Conservation (phyloP, 2,113 vertebrate species). For the Mystacornis crossleyi region DNA sequence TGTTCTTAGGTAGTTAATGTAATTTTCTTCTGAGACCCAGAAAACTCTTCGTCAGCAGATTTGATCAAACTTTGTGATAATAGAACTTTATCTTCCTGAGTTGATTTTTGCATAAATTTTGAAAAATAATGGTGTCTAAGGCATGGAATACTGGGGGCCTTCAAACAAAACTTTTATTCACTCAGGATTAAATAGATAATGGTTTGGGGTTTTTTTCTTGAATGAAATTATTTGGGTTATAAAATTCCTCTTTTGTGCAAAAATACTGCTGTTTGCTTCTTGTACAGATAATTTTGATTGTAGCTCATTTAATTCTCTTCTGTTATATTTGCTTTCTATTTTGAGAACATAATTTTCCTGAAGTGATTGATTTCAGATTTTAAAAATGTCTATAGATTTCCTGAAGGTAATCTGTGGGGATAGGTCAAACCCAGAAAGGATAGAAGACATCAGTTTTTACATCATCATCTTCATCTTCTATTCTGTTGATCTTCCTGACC, state of each 20-base stretch:
- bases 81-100: not conserved
- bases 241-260: not conserved
- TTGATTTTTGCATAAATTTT: not conserved
- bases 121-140: not conserved
- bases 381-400: not conserved
- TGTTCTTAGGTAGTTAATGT: not conserved
- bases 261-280: not conserved
- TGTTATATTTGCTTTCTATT: not conserved
- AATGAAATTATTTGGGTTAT: not conserved
- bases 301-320: not conserved
- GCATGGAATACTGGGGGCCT: not conserved
- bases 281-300: not conserved
- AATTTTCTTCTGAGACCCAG: not conserved
- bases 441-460: not conserved
- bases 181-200: not conserved
- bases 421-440: not conserved
- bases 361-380: not conserved
- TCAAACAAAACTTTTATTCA: not conserved
- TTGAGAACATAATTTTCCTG: not conserved
- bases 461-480: not conserved
- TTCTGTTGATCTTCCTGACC: not conserved
- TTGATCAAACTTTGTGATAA: not conserved
- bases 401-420: not conserved
- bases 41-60: not conserved
- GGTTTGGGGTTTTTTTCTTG: not conserved